Percentiles rank a stretch among this genome's conserved stretches.
These are phyloP conservation scores for Ceratina japonica DNA, from an alignment of 1,140 invertebrate genomes.

Conservation along the genomic window DNA sequence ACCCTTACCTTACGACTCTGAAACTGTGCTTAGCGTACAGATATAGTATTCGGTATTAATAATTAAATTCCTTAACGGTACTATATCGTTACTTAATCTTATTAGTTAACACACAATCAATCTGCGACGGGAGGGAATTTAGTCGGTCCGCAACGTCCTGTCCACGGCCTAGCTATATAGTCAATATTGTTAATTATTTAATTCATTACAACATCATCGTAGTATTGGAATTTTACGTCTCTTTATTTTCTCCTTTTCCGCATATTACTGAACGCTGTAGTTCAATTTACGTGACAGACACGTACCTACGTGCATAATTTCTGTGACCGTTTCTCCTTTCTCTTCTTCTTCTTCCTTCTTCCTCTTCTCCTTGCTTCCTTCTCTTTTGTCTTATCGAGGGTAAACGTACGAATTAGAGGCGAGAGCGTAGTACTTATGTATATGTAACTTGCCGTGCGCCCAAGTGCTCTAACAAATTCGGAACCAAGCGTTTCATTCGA, in stretches of 20 bases:
- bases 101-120: constrained; percentile 78
- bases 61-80: constrained; percentile 75
- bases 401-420: constrained; percentile 30
- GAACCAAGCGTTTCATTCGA: constrained; percentile 4
- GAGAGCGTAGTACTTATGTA: constrained; percentile 20
- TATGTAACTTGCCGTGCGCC: constrained; percentile 20
- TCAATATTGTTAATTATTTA: constrained; percentile 67
- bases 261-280: too few relatives aligned
- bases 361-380: not conserved
- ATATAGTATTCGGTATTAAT: constrained; percentile 70
- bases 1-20: constrained; percentile 58
- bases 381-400: not conserved
- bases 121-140: constrained; percentile 78
- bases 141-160: constrained; percentile 72
- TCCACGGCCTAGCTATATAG: constrained; percentile 69
- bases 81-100: constrained; percentile 74
- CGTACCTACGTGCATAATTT: constrained; percentile 25
- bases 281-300: constrained; percentile 8
- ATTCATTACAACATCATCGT: constrained; percentile 53
- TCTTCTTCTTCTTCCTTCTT: not conserved
- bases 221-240: constrained; percentile 33
- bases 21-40: constrained; percentile 72
- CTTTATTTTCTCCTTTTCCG: not conserved
- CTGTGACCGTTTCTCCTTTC: not conserved
- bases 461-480: constrained; percentile 33